Base-by-base conservation (phyloP, 2,113 vertebrate genomes). In the Hylia prasina region DNA sequence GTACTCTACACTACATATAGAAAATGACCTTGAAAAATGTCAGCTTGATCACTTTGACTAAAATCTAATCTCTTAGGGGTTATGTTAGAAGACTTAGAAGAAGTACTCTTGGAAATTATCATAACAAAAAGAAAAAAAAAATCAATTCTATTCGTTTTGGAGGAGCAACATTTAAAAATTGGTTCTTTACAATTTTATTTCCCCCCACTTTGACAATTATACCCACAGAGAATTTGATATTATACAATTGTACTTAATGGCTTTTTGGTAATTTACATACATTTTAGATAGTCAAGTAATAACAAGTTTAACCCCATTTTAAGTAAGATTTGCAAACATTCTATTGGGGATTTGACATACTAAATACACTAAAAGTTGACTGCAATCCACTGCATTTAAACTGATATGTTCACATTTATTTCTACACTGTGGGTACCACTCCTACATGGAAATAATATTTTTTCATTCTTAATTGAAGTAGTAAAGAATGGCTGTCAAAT, bases 1-100 rank as follows among this genome's bases (percentile, higher is more conserved):
- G 89, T 97, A 88, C 47, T 92, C 90, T 72, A 90, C 18, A 65
- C 89, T 96, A 97, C 97, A 89, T 97, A 97, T 96, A 97, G 94
- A 96, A 97, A 97, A 97, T 93, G 95, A 97, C 96, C 97, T 97
- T 96, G 95, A 95, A 96, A 95, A 97, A 97, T 96, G 97, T 96
- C 96, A 97, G 89, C 79, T 95, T 96, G 93, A 94, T 97, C 95
- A 97, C 82, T 95, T 94, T 94, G 82, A 97, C 96, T 96, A 97
- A 97, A 97, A 97, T 92, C 71, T 95, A 95, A 95, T 96, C 95
- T 97, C 97, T 90, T 91, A 90, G 80, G 79, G 86, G 76, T 95
- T 96, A 93, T 48, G 58, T 87, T 94, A 91, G 93, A 96, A 96
- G 91, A 95, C 45, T 88, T 64, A 61, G 48, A 88, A 89, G 69